These are phyloP conservation scores for Lucifuga dentata DNA, from an alignment of 2,113 vertebrate species.

Conservation along the genomic window DNA sequence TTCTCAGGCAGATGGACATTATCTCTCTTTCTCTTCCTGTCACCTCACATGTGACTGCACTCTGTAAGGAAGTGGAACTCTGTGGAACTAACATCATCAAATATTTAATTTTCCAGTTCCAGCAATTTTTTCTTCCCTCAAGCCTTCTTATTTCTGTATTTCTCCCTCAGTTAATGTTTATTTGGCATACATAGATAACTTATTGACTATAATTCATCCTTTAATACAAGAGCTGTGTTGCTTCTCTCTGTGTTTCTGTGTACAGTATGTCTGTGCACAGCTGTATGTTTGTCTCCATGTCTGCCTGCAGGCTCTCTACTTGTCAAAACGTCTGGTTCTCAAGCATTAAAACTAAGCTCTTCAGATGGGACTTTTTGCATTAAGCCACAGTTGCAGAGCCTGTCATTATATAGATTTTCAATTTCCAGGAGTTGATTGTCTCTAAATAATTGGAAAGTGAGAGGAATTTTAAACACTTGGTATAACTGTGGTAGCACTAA, in stretches of 20 bases:
- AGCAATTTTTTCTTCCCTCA: background rate
- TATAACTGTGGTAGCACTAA: slow-evolving; percentile 1
- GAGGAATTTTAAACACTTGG: slow-evolving; percentile 27
- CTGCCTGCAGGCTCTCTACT: background rate
- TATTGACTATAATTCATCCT: too few species aligned
- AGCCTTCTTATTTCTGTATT: background rate
- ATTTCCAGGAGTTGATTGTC: slow-evolving; percentile 51
- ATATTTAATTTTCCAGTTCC: background rate
- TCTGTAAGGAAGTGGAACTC: slow-evolving; percentile 36
- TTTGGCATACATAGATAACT: too few species aligned
- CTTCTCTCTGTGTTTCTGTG: background rate
- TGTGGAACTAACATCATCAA: slow-evolving; percentile 31
- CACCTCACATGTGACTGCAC: slow-evolving; percentile 49
- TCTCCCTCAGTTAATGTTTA: slow-evolving; percentile 16
- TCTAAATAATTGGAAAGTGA: slow-evolving; percentile 47
- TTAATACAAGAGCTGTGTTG: too few species aligned
- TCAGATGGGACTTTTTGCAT: slow-evolving; percentile 33
- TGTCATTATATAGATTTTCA: slow-evolving; percentile 62
- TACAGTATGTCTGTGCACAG: too few species aligned
- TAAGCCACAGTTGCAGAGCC: slow-evolving; percentile 29
- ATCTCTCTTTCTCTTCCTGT: slow-evolving; percentile 38
- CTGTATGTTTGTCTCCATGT: background rate
- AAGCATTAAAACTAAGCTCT: slow-evolving; percentile 40
- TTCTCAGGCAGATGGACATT: slow-evolving; percentile 39
- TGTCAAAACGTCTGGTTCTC: slow-evolving; percentile 23